phyloP scores from a whole-genome alignment of 2,113 vertebrate species.

The human (Homo sapiens) region DNA sequence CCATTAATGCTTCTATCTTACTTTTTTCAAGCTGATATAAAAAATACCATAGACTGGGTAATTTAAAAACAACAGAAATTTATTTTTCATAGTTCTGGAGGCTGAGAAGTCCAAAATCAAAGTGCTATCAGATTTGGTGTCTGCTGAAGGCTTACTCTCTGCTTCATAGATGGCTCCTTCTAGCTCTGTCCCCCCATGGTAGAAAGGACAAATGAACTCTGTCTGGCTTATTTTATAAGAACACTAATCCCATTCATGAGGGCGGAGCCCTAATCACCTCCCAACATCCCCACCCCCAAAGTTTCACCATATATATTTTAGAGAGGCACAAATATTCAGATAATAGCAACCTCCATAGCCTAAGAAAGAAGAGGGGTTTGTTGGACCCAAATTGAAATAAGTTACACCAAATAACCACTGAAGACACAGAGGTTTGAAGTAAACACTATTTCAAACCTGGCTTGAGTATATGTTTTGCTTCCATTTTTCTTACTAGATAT shows the following conservation, averaged over 20 bases:
- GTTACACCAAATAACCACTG: background rate
- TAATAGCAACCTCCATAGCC: background rate
- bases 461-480: background rate
- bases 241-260: background rate
- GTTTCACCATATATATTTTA: background rate
- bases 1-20: background rate
- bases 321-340: background rate
- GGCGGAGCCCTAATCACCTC: background rate
- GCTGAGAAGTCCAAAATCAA: background rate
- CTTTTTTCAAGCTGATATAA: background rate
- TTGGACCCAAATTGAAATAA: background rate
- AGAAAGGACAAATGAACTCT: background rate
- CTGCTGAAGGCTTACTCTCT: background rate
- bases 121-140: background rate
- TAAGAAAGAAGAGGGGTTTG: background rate
- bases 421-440: background rate
- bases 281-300: background rate
- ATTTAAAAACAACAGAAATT: background rate
- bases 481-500: background rate
- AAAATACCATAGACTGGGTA: background rate
- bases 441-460: background rate
- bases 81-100: background rate
- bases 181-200: background rate
- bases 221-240: background rate
- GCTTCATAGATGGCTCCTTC: background rate